Conservation (phyloP, 2,113 vertebrate species). For the Meleagris gallopavo region DNA sequence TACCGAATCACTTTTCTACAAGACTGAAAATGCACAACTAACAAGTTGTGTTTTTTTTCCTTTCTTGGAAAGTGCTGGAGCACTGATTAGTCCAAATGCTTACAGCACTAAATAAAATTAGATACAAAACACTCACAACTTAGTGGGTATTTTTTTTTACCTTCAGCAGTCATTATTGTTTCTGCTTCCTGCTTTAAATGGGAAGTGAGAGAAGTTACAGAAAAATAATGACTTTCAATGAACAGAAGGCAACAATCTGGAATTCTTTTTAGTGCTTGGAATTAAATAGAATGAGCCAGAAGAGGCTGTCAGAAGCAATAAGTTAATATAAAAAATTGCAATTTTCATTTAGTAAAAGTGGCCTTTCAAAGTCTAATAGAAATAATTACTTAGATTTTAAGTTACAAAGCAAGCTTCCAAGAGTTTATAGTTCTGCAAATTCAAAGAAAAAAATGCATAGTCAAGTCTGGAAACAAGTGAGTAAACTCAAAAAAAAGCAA, state of each 20-base stretch:
- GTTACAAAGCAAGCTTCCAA: neutral
- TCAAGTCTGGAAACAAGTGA: neutral
- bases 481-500: neutral
- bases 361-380: neutral
- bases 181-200: neutral
- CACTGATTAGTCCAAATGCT: neutral
- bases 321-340: neutral
- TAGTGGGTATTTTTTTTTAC: neutral
- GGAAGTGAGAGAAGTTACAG: neutral
- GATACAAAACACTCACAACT: neutral
- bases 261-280: neutral
- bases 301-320: neutral
- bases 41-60: neutral
- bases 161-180: neutral
- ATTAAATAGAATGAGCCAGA: neutral
- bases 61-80: neutral
- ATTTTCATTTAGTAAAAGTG: neutral
- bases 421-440: neutral
- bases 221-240: neutral
- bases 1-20: neutral
- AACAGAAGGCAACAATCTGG: neutral
- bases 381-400: neutral
- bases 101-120: neutral
- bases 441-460: neutral
- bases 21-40: neutral